A percentile compares a stretch with the other conserved stretches of the same genome.
Conservation (phyloP, 2,113 vertebrate species). For the Alligator mississippiensis region DNA sequence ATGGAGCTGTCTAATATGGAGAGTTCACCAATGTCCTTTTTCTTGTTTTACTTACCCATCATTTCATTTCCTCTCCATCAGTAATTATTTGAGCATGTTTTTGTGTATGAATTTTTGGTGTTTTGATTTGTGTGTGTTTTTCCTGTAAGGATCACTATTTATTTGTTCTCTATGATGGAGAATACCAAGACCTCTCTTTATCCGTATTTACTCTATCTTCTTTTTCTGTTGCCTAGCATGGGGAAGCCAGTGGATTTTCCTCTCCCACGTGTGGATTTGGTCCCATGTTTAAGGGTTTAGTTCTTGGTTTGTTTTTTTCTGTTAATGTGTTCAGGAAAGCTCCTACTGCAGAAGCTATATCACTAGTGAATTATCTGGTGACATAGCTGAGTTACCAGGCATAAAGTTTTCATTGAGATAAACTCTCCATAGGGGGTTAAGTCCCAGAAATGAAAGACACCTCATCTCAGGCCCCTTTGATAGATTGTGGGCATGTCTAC, state of each 20-base stretch:
- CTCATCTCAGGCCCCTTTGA: not conserved
- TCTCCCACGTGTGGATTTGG: not conserved
- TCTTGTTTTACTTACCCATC: not conserved
- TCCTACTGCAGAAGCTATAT: not conserved
- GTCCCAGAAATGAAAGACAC: not conserved
- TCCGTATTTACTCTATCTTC: not conserved
- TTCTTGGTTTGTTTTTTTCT: not conserved
- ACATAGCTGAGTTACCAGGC: not conserved
- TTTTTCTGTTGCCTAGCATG: not conserved
- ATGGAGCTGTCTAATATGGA: fast-evolving
- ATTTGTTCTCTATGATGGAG: not conserved
- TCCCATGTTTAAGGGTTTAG: not conserved
- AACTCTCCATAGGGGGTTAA: not conserved
- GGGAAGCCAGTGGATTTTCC: not conserved
- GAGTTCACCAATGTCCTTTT: constrained; percentile 16
- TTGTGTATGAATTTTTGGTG: not conserved
- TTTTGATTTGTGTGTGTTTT: not conserved
- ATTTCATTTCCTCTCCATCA: constrained; percentile 40
- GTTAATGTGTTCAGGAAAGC: not conserved
- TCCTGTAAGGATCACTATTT: not conserved
- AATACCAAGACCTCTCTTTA: not conserved
- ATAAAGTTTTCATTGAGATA: not conserved
- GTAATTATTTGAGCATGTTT: not conserved
- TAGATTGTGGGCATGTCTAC: not conserved
- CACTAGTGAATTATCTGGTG: not conserved